phyloP scores from a whole-genome alignment of 2,797 vertebrate genomes.

The Rachycentron canadum region DNA sequence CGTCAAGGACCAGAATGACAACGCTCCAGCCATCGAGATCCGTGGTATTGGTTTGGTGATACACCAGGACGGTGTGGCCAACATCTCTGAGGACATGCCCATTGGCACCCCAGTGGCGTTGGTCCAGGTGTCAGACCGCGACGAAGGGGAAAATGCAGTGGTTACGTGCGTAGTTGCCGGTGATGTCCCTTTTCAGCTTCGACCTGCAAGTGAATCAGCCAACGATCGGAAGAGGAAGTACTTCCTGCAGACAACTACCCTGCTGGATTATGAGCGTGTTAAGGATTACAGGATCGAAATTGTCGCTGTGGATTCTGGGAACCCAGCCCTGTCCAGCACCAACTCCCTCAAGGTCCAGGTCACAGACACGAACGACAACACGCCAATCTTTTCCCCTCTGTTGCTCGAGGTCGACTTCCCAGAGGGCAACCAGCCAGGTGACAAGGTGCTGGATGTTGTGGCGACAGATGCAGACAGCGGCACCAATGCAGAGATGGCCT shows the following conservation, averaged over 20 bases:
- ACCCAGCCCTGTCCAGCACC: conserved; percentile 96
- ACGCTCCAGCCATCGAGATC: conserved; percentile 94
- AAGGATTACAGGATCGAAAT: conserved; percentile 97
- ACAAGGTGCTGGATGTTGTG: conserved; percentile 89
- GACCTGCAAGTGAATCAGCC: conserved; percentile 92
- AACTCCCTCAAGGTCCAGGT: conserved; percentile 97
- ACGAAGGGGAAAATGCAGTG: conserved; percentile 96
- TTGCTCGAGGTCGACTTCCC: conserved; percentile 91
- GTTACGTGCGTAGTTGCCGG: conserved; percentile 97
- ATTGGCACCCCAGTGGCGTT: conserved; percentile 94
- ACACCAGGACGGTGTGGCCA: conserved; percentile 94
- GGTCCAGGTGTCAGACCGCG: conserved; percentile 95
- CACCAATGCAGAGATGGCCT: conserved; percentile 92
- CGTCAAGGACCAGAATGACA: conserved; percentile 95
- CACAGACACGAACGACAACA: conserved; percentile 95
- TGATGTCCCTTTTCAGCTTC: conserved; percentile 95
- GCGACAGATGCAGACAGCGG: conserved; percentile 95
- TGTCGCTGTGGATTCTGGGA: conserved; percentile 96
- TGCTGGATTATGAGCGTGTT: conserved; percentile 92
- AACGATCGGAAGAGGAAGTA: conserved; percentile 97
- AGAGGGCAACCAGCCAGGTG: conserved; percentile 93
- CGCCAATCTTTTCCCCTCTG: conserved; percentile 91
- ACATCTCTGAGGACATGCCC: conserved; percentile 96
- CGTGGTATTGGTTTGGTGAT: conserved; percentile 95
- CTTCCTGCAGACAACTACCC: conserved; percentile 95